phyloP scores from a whole-genome alignment of 2,888 invertebrate genomes.

The Drosophila stalkeri region DNA sequence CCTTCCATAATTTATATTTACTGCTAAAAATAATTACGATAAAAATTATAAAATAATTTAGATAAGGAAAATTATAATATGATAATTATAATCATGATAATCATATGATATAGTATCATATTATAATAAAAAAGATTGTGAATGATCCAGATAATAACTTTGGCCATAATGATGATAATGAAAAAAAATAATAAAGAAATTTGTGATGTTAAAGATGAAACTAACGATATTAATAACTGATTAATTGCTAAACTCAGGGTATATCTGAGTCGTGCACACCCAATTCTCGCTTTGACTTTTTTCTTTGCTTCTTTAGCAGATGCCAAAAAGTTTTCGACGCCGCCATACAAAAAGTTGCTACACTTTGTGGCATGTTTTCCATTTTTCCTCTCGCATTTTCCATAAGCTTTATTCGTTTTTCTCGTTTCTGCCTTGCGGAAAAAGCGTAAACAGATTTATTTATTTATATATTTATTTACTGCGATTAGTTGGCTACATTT shows the following conservation, averaged over 20 bases:
- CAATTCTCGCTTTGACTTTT: neutral
- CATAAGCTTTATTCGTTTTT: conserved; percentile 34
- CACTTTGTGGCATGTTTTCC: conserved; percentile 62
- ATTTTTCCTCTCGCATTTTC: conserved; percentile 27
- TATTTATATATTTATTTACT: conserved; percentile 58
- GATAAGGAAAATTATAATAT: neutral
- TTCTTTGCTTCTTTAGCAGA: conserved; percentile 30
- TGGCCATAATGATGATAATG: neutral
- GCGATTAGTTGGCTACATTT: conserved; percentile 38
- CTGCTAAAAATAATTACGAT: neutral
- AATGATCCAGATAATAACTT: neutral
- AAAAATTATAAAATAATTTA: neutral
- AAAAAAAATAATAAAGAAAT: neutral
- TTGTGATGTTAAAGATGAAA: neutral
- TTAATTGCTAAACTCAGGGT: neutral
- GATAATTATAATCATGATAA: neutral
- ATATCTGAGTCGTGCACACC: neutral
- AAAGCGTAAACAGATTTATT: conserved; percentile 58
- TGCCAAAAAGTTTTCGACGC: conserved; percentile 57
- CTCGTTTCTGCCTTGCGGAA: conserved; percentile 19
- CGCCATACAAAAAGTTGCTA: conserved; percentile 44
- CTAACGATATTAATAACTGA: no score
- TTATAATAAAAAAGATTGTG: no score
- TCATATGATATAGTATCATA: no score
- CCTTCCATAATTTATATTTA: neutral